phyloP scores from a whole-genome alignment of 2,797 vertebrate species.

The Chlorospingus semifuscus region DNA sequence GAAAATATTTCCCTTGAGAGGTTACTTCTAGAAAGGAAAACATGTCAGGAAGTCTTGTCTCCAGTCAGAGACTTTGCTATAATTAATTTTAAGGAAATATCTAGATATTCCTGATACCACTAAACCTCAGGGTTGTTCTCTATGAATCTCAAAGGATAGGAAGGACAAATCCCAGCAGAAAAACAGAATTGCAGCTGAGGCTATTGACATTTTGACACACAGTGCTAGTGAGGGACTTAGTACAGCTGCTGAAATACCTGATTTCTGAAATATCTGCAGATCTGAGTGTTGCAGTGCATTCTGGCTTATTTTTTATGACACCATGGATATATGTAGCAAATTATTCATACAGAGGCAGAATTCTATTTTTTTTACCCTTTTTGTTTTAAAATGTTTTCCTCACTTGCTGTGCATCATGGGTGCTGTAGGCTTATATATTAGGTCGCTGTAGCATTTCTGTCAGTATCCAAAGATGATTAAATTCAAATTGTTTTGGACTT shows the following conservation, averaged over 20 bases:
- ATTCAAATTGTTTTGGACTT: background rate
- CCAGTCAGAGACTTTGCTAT: background rate
- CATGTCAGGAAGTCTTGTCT: background rate
- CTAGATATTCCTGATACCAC: background rate
- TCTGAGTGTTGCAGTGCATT: background rate
- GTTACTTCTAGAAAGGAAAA: background rate
- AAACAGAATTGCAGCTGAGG: background rate
- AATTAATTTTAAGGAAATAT: background rate
- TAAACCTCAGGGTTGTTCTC: background rate
- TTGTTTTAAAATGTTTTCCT: background rate
- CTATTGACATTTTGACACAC: background rate
- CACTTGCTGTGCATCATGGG: background rate
- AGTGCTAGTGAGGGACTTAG: background rate
- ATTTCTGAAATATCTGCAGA: background rate
- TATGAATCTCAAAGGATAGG: background rate
- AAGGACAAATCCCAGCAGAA: background rate
- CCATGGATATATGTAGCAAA: background rate
- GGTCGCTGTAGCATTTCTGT: background rate
- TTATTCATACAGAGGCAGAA: background rate
- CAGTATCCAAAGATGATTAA: background rate
- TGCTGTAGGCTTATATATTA: background rate
- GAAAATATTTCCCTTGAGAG: background rate
- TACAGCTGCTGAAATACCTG: background rate
- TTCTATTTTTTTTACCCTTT: accelerated
- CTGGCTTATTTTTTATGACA: background rate